Evolutionary conservation across 2,113 vertebrate genomes (phyloP).

Genomic region (Alaudala cheleensis): DNA sequence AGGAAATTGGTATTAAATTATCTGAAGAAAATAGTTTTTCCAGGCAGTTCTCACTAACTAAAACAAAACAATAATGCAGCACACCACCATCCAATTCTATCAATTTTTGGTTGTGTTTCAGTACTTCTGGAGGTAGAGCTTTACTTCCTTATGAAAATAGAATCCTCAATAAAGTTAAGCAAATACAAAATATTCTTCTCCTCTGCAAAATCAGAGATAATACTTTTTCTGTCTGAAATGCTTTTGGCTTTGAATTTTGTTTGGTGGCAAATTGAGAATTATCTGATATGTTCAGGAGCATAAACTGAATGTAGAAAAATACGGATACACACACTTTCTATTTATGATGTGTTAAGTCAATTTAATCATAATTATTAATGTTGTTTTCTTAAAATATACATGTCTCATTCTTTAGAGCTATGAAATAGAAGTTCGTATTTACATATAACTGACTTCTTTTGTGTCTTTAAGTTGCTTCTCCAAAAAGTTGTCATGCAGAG

Average conservation of each 20-base stretch:
- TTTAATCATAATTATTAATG: neutral
- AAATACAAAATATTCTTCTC: neutral
- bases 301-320: neutral
- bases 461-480: neutral
- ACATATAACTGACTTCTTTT: neutral
- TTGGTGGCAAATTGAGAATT: neutral
- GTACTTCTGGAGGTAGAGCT: neutral
- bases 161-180: neutral
- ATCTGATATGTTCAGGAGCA: neutral
- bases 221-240: neutral
- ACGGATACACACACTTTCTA: fast-evolving
- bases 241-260: neutral
- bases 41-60: neutral
- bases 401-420: neutral
- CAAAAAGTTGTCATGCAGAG: neutral
- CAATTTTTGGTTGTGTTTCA: neutral
- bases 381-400: neutral
- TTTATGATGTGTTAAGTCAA: neutral
- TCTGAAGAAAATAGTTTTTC: neutral
- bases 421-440: neutral
- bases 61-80: neutral
- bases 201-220: neutral
- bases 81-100: neutral
- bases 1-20: neutral
- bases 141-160: neutral